Percentiles rank a stretch among this genome's conserved stretches.
Evolutionary conservation across 2,888 invertebrate species (phyloP).

Genomic region (Creontiades dilutus): DNA sequence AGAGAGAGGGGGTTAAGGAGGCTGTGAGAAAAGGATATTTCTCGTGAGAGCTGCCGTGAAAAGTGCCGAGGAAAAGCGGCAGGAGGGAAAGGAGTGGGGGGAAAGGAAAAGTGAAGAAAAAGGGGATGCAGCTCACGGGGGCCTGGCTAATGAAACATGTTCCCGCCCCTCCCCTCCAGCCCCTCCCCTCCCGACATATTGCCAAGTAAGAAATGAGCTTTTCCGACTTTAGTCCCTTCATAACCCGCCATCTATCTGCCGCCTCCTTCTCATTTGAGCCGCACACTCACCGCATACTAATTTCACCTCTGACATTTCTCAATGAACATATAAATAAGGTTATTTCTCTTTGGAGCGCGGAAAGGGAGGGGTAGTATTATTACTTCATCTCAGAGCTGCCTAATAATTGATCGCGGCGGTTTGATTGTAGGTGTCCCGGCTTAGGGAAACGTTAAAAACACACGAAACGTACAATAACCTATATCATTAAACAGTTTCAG

Average conservation of each 20-base stretch:
- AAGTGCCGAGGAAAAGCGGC: not conserved
- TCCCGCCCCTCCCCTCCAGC: constrained; percentile 47
- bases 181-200: constrained; percentile 66
- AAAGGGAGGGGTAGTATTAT: not conserved
- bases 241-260: constrained; percentile 72
- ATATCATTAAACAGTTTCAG: too few species aligned
- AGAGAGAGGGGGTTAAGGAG: not conserved
- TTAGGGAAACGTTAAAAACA: too few species aligned
- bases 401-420: too few species aligned
- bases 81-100: not conserved
- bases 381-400: not conserved
- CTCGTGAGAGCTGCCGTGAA: constrained; percentile 52
- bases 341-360: not conserved
- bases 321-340: constrained; percentile 69
- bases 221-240: constrained; percentile 71
- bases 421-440: too few species aligned
- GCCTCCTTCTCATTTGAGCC: constrained; percentile 70
- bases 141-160: constrained; percentile 70
- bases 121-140: constrained; percentile 70
- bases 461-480: too few species aligned
- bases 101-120: constrained; percentile 41
- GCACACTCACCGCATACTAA: constrained; percentile 69
- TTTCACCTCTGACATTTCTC: constrained; percentile 61
- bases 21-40: constrained; percentile 50
- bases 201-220: constrained; percentile 73